Conservation (phyloP, 1,140 invertebrate genomes). For the Melitaea cinxia region DNA sequence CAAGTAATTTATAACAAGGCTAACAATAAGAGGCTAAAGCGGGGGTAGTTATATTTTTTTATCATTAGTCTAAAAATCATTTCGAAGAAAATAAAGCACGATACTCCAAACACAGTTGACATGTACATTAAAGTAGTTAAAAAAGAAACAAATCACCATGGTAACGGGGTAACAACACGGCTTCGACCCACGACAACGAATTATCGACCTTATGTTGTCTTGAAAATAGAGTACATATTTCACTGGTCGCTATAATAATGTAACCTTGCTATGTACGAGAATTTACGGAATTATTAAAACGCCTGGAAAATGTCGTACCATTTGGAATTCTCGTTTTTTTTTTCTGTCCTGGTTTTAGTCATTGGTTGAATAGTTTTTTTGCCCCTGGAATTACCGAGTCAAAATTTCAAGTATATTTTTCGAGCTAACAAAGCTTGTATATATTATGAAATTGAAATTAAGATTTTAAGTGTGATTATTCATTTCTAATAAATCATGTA, state of each 20-base stretch:
- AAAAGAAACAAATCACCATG: conserved; percentile 39
- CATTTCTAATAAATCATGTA: too few species aligned
- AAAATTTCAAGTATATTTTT: neutral
- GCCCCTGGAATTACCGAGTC: neutral
- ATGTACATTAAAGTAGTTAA: conserved; percentile 17
- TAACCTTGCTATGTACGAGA: conserved; percentile 17
- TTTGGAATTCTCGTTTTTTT: conserved; percentile 24
- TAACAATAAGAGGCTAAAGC: too few species aligned
- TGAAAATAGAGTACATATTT: neutral
- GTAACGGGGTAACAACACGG: conserved; percentile 45
- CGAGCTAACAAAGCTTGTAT: too few species aligned
- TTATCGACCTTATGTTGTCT: neutral
- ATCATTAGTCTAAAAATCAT: neutral
- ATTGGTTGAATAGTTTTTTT: conserved; percentile 6
- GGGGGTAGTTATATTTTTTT: neutral
- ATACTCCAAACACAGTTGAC: conserved; percentile 16
- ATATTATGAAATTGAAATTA: too few species aligned
- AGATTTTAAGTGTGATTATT: too few species aligned
- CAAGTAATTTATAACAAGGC: too few species aligned
- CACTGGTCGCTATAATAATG: neutral
- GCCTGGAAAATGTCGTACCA: conserved; percentile 24
- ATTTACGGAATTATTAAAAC: conserved; percentile 27
- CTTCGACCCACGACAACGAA: neutral
- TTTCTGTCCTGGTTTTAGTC: conserved; percentile 6
- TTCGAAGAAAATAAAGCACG: conserved; percentile 10